These are phyloP conservation scores for Pseudotriccus pelzelni DNA, from an alignment of 2,797 vertebrate genomes.

Conservation along the genomic window DNA sequence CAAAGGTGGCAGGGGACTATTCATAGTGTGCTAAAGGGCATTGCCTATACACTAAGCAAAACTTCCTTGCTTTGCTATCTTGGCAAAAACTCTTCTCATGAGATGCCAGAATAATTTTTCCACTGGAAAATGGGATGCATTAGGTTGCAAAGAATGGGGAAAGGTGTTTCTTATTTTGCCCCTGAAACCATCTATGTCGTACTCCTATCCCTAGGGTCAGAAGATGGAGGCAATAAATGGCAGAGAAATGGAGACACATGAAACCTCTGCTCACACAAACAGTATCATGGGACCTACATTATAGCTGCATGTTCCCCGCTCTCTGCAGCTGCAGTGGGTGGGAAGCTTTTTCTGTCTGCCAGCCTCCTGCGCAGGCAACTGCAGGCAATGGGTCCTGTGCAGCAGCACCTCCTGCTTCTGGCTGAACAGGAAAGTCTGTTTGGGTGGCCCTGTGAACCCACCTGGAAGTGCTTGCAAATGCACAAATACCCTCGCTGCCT, in stretches of 20 bases:
- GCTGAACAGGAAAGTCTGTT: not conserved
- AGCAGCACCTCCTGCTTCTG: not conserved
- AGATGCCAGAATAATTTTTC: not conserved
- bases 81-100: not conserved
- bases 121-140: not conserved
- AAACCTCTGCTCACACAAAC: not conserved
- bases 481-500: not conserved
- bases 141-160: not conserved
- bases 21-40: not conserved
- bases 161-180: not conserved
- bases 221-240: not conserved
- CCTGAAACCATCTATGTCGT: not conserved
- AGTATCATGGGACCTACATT: not conserved
- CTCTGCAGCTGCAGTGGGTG: not conserved
- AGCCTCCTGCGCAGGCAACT: not conserved
- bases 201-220: not conserved
- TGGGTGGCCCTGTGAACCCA: not conserved
- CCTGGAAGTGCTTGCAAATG: not conserved
- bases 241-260: not conserved
- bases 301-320: not conserved
- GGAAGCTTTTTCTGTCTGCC: not conserved
- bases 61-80: not conserved
- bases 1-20: not conserved
- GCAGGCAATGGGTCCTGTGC: not conserved
- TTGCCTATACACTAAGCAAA: not conserved